Conservation (phyloP, 2,113 vertebrate species). For the Nothocercus julius region DNA sequence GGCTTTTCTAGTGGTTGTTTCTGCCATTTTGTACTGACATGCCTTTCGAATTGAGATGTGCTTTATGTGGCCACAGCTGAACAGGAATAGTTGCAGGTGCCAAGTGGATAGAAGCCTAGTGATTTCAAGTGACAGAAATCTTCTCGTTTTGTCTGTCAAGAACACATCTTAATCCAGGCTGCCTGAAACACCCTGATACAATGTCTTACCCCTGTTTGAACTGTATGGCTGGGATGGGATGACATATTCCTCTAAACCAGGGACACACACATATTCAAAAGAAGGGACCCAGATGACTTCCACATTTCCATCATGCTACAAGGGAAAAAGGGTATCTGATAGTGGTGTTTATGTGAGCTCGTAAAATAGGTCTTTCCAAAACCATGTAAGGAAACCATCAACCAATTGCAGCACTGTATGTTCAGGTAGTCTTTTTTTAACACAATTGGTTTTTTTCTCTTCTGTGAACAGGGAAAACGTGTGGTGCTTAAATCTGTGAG, state of each 20-base stretch:
- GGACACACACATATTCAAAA: not conserved
- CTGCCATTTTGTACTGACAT: not conserved
- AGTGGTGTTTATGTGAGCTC: not conserved
- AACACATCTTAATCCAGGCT: not conserved
- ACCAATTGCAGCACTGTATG: not conserved
- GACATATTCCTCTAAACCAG: not conserved
- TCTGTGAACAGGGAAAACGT: not conserved
- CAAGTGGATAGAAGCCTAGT: not conserved
- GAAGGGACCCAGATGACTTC: not conserved
- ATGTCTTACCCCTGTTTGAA: accelerated
- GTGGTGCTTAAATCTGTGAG: not conserved
- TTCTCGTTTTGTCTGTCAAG: not conserved
- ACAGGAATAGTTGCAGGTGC: not conserved
- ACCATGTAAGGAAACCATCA: not conserved
- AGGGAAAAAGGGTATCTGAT: not conserved
- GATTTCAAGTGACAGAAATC: not conserved
- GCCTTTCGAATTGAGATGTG: not conserved
- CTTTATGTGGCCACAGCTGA: not conserved
- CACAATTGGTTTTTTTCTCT: not conserved
- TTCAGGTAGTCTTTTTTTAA: not conserved
- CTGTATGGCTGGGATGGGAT: not conserved
- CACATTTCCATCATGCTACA: accelerated
- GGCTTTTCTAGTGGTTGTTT: not conserved
- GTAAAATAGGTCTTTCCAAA: not conserved
- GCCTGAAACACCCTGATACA: accelerated